Evolutionary conservation across 1,140 invertebrate genomes (phyloP), one percentile per base, ranked within the genome.

Genomic region (Agraylea sexmaculata): DNA sequence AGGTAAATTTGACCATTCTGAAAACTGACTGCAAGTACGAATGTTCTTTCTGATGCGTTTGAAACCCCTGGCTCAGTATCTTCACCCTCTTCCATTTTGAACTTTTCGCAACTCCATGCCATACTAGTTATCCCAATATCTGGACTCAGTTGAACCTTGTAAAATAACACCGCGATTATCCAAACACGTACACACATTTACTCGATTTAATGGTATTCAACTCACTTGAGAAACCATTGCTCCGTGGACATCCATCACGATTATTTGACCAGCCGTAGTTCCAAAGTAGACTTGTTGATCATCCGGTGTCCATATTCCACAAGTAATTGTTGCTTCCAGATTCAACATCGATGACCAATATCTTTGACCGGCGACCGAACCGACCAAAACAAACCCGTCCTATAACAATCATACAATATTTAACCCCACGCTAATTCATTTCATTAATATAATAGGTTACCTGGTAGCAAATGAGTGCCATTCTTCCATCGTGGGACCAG

Each of bases 331-430:
- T 10, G 87, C 82, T 53, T 95, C 87, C 40, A 95, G 67, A 53
- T 92, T 92, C 19, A 97, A 67, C 83, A 95, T 93, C 13, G 92
- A 93, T 4, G 92, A 96, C 94, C 94, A 99, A 62, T 97, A 96
- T 1, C 94, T 70, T 59, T 97, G 93, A 0, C 94, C 94, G 3
- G 87, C 89, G 35, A 97, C 92, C 0, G 91, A 96, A 0, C 92
- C 92, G 1, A 96, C 92, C 40, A 96, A 59, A 3, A 96, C 90
- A 64, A 96, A 96, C 1, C 91, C 90, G 67, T 96, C 91, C 77
- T 85, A 46, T 8, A 51, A 44, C 41, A 31, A 11, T 6, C 8
- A 13, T 10, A 5, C 29, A 25, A 25, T 25, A 25, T 7, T 7
- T 25, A 25, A 6, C 23, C 23, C 7, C n/a, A 25, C 7, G n/a